Base-by-base conservation (phyloP, 2,888 invertebrate species). In the Dinocampus coccinellae region DNA sequence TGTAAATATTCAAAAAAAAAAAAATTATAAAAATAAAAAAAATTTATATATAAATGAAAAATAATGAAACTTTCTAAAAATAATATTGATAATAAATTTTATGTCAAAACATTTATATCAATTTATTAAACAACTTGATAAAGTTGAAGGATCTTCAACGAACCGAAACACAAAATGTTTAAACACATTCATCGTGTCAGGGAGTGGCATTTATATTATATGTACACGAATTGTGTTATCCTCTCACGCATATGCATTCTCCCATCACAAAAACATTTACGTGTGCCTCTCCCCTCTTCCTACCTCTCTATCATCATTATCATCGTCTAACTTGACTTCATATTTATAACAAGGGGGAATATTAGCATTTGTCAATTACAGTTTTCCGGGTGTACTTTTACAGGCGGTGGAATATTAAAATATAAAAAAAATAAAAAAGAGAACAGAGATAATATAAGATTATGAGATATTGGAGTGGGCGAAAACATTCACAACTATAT, bases 391-490 rank as follows among this genome's bases (percentile, higher is more conserved):
- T 61, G 36, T n/a, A n/a, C 13, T 33, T 22, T n/a, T 57, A 16
- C 13, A 29, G 34, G 22, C 55, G 47, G 60, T 53, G 55, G n/a
- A 52, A 62, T 39, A 47, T 47, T 47, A 47, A 47, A 47, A 47
- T 47, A 47, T 24, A 53, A 65, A 63, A 69, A 66, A 68, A 42
- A 63, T 65, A 34, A 24, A 36, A 47, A 47, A 20, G 6, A 47
- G 16, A 16, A 9, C 16, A 47, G 47, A 16, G 47, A 16, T n/a
- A 16, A 7, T 47, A 16, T 47, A 47, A 47, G n/a, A n/a, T 26
- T 13, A 61, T 55, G 70, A 73, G 65, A 71, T 62, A 69, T 65
- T 60, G 7, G 29, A 4, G 72, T 68, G 72, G 68, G 72, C 62
- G 67, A 7, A 29, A 47, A 47, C 16, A 47, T 47, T 47, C 47